Evolutionary conservation across 1,140 invertebrate genomes (phyloP), one percentile per base, ranked within the genome.

Genomic region (Brachionus koreanus): DNA sequence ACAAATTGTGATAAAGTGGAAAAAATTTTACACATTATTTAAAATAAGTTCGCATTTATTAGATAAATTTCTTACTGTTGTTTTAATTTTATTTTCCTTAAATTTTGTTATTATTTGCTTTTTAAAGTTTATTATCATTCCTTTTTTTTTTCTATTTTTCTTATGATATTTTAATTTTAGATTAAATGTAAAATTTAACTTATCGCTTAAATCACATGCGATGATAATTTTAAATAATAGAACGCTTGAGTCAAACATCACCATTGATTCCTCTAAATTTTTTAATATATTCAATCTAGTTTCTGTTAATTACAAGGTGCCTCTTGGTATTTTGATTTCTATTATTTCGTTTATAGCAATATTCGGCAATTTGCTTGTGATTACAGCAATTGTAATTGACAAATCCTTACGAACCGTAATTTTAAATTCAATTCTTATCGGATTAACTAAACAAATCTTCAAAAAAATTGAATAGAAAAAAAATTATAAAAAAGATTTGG

Each of bases 391-490:
- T 35, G 35, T 79, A 37, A 9, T 61, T 13, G 16, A 79, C 33
- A 79, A 79, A 43, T 42, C 49, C 7, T 52, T 79, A 4, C 5
- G 76, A 57, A 79, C 49, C 5, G 76, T 79, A 61, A 79, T n/a
- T 52, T 61, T 77, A n/a, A n/a, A 13, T 42, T 37, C 29, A 25
- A 3, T 29, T n/a, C 23, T 57, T n/a, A 16, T 57, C n/a, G 43
- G 43, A 10, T 12, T 12, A 12, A 46, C 10, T n/a, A n/a, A n/a
- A n/a, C n/a, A n/a, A n/a, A n/a, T n/a, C n/a, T n/a, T n/a, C n/a
- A n/a, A n/a, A n/a, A n/a, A n/a, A n/a, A n/a, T n/a, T n/a, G n/a
- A n/a, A n/a, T n/a, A n/a, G n/a, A n/a, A n/a, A n/a, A n/a, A n/a
- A n/a, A n/a, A n/a, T n/a, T n/a, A n/a, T n/a, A n/a, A n/a, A n/a